Percentiles rank a stretch among this genome's conserved stretches.
These are phyloP conservation scores for Dendroctonus ponderosae DNA, from an alignment of 1,140 invertebrate species.

Conservation along the genomic window DNA sequence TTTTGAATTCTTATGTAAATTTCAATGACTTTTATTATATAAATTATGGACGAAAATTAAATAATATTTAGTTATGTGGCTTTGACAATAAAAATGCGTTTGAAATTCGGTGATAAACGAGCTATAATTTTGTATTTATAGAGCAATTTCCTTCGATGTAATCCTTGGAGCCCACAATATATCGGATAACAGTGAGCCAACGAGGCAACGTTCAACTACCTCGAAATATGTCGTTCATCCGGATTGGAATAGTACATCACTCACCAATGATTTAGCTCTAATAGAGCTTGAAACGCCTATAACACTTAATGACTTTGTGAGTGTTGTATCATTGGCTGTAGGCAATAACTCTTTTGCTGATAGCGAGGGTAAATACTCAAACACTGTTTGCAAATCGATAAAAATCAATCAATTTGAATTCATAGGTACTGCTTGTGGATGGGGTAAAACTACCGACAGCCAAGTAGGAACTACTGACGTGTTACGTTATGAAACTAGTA, in stretches of 20 bases:
- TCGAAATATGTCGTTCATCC: conserved; percentile 15
- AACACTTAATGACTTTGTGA: conserved; percentile 21
- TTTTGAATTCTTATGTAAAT: too few species aligned
- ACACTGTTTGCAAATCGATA: not conserved
- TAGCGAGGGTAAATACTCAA: conserved; percentile 3
- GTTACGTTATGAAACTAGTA: conserved; percentile 22
- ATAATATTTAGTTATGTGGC: too few species aligned
- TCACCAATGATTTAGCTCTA: conserved; percentile 28
- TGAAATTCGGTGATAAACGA: too few species aligned
- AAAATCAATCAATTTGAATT: not conserved
- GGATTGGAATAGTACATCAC: conserved; percentile 8
- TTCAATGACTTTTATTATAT: too few species aligned
- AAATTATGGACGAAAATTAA: too few species aligned
- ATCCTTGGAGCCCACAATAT: conserved; percentile 32
- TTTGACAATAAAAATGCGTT: too few species aligned
- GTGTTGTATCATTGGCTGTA: conserved; percentile 10
- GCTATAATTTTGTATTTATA: not conserved
- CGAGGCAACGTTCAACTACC: conserved; percentile 6
- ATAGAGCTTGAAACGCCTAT: conserved; percentile 14
- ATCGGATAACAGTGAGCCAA: conserved; percentile 4
- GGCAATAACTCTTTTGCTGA: conserved; percentile 22
- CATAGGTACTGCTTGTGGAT: conserved; percentile 28
- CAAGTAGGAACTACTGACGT: conserved; percentile 19
- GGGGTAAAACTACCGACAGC: conserved; percentile 24
- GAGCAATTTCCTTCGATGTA: conserved; percentile 21